Evolutionary conservation across 2,113 vertebrate genomes (phyloP).

Genomic region (Saimiri boliviensis): DNA sequence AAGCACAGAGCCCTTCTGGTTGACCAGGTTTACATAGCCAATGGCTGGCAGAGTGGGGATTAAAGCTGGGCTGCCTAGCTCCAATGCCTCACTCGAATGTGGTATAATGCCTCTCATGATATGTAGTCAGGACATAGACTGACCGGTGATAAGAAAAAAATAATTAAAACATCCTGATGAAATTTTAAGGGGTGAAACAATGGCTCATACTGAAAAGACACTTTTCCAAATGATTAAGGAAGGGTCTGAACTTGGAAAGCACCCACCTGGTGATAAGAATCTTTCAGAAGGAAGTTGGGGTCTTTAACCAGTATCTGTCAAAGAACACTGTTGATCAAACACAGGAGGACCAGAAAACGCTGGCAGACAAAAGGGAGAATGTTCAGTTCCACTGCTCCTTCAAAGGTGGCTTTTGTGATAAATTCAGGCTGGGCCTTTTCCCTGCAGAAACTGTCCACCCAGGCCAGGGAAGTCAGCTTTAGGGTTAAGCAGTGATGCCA

Average conservation of each 20-base stretch:
- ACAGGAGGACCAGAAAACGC: neutral
- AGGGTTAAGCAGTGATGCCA: fast-evolving
- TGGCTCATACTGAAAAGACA: neutral
- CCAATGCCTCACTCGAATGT: neutral
- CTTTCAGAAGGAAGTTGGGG: neutral
- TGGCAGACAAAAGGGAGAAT: neutral
- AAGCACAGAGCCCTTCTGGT: neutral
- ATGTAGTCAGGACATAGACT: too few species aligned
- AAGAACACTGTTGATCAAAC: constrained; percentile 9
- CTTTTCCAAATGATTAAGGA: neutral
- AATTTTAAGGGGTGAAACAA: neutral
- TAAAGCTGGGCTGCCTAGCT: neutral
- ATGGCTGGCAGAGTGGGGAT: neutral
- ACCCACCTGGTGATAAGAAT: neutral
- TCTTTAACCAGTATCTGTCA: neutral
- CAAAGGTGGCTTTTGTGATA: neutral
- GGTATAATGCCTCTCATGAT: neutral
- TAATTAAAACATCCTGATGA: neutral
- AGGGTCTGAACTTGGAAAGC: neutral
- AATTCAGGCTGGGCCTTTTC: neutral
- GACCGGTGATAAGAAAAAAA: neutral
- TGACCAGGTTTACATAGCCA: neutral
- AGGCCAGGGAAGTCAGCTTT: neutral
- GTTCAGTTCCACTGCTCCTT: neutral
- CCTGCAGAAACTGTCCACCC: neutral